Percentiles rank a stretch among this genome's conserved stretches.
Conservation (phyloP, 1,140 invertebrate species). For the Ceratosolen fusciceps region DNA sequence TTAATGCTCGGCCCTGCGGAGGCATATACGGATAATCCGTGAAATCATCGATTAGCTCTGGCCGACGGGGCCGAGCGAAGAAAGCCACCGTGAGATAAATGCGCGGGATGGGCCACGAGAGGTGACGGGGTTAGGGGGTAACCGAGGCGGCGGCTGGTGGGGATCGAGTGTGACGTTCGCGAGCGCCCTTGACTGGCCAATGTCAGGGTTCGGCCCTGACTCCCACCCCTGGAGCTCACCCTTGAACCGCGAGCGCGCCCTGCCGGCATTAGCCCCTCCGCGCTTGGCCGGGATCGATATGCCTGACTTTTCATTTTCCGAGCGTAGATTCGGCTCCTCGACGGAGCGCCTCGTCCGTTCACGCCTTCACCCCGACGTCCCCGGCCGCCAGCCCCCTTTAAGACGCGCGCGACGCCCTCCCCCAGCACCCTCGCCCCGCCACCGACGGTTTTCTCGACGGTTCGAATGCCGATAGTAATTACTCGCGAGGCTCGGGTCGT, state of each 20-base stretch:
- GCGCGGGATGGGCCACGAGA: no score
- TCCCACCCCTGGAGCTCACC: background rate
- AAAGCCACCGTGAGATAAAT: background rate
- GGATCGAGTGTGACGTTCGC: slow-evolving; percentile 35
- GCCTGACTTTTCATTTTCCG: slow-evolving; percentile 12
- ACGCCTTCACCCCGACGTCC: no score
- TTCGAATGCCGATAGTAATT: background rate
- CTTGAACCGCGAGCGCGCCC: slow-evolving; percentile 39
- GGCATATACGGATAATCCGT: background rate
- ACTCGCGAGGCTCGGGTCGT: no score
- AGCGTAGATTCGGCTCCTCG: no score
- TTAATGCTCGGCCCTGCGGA: background rate
- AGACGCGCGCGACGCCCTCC: background rate
- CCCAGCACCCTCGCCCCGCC: background rate
- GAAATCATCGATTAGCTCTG: background rate
- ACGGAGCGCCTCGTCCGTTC: background rate
- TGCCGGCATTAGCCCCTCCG: slow-evolving; percentile 6
- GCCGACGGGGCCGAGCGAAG: background rate
- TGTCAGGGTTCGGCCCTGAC: slow-evolving; percentile 47
- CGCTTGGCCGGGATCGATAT: slow-evolving; percentile 23
- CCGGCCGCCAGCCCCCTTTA: no score
- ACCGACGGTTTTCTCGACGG: background rate
- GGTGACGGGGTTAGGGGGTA: background rate
- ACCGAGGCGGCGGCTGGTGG: background rate
- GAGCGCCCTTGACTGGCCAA: slow-evolving; percentile 42